Evolutionary conservation across 2,797 vertebrate species (phyloP).

Genomic region (Agapornis canus): DNA sequence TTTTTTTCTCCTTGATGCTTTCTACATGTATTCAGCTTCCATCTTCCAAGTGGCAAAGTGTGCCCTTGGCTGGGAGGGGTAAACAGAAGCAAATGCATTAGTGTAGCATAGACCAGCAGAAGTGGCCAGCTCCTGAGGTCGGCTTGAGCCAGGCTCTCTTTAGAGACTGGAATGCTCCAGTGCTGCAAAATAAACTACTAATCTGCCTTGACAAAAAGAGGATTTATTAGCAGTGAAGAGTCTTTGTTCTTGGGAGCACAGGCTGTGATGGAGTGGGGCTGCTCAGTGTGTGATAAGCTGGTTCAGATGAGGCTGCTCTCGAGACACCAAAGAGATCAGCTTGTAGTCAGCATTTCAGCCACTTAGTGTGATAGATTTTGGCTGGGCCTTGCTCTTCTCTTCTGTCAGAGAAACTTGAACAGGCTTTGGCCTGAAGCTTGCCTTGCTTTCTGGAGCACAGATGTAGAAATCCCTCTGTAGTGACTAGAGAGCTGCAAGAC

Average conservation of each 20-base stretch:
- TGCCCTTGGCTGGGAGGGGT: not conserved
- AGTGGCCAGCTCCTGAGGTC: not conserved
- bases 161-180: not conserved
- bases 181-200: not conserved
- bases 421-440: not conserved
- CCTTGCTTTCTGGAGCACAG: constrained; percentile 33
- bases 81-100: not conserved
- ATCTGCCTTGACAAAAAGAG: not conserved
- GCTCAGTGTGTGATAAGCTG: not conserved
- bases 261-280: not conserved
- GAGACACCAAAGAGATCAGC: not conserved
- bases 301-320: constrained; percentile 22
- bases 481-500: not conserved
- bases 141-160: not conserved
- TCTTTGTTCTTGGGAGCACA: not conserved
- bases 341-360: not conserved
- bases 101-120: not conserved
- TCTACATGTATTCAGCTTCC: not conserved
- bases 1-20: not conserved
- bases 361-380: not conserved
- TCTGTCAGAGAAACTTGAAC: not conserved
- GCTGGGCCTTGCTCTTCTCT: not conserved
- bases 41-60: not conserved
- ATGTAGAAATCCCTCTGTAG: constrained; percentile 1
- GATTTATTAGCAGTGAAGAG: not conserved